Base-by-base conservation (phyloP, 2,888 invertebrate genomes). In the Hecatera dysodea region DNA sequence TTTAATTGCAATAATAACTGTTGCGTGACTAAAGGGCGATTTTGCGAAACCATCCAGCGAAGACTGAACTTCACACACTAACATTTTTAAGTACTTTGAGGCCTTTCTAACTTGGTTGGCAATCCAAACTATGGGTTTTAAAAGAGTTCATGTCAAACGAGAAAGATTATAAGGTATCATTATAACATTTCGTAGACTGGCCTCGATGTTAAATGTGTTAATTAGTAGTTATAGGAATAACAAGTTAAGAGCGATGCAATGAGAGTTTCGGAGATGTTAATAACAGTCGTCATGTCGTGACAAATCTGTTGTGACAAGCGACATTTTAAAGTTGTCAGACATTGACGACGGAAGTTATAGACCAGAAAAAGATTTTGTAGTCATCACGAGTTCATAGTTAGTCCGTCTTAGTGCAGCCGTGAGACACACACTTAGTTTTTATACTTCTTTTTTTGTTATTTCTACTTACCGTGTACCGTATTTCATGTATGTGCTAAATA, bases 1-100 rank as follows among this genome's bases (percentile, higher is more conserved):
- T 83, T 86, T 90, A 87, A 90, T 91, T 88, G 86, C 85, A 84
- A 86, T 89, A 90, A 88, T 87, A 78, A 83, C 77, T 75, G 72
- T 91, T 83, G 91, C 90, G 89, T 91, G 91, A 71, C 85, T 70
- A 88, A 89, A 86, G 75, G 82, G 84, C 72, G 75, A 76, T 82
- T 84, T 84, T 65, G 82, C 72, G 36, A 75, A 44, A 56, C 8
- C 0, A 7, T 9, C 83, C 71, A 76, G 7, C 36, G 1, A 9
- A 70, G 55, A 2, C 12, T 36, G 46, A 62, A 2, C 72, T 29
- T 7, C 0, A 8, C 9, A 27, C 0, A 11, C 9, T 3, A 19
- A 22, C 11, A 53, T 22, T 46, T 6, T 29, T 0, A 7, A 24
- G 11, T 7, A 50, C 8, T 7, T 5, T 50, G 5, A 29, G 56